Base-by-base conservation (phyloP, 2,113 vertebrate genomes). In the Toxotes chatareus region DNA sequence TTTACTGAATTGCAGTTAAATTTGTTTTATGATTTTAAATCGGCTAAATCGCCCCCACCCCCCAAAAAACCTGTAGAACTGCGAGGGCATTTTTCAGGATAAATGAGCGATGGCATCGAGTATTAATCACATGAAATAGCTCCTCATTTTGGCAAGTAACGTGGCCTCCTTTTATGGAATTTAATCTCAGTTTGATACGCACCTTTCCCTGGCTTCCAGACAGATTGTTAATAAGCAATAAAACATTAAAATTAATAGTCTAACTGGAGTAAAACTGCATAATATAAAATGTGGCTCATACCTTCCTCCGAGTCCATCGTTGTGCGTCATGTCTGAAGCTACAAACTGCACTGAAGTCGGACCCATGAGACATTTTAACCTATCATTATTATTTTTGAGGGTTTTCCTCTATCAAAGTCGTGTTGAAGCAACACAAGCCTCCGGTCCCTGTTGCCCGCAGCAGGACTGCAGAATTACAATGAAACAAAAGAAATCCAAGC, bases 401-500 rank as follows among this genome's bases (percentile, higher is more conserved):
- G 6, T 66, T 69, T 66, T 66, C 67, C 76, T 13, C 73, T 76
- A 9, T 61, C 56, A 47, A 60, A 61, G 64, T 23, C 19, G 73
- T 46, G 81, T 76, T 34, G 88, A 36, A 66, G 66, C 55, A 65
- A 71, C 86, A 79, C 49, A 21, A 83, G 73, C 76, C 71, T 79
- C 51, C 69, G 76, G 74, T 76, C 77, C 73, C 82, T 49, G 82
- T 69, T 34, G 76, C 82, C 83, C 49, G 71, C 83, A 77, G 87
- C 90, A 82, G 79, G 85, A 80, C 88, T 82, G 93, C 90, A 88
- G 76, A 91, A 90, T 93, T 91, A 95, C 94, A 94, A 94, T 87
- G 94, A 95, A 92, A 96, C 95, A 95, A 96, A 93, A 95, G 94
- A 94, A 94, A 94, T 94, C 92, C 94, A 92, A 92, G 91, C 92